Evolutionary conservation across 2,888 invertebrate genomes (phyloP).

Genomic region (Eurois occulta): DNA sequence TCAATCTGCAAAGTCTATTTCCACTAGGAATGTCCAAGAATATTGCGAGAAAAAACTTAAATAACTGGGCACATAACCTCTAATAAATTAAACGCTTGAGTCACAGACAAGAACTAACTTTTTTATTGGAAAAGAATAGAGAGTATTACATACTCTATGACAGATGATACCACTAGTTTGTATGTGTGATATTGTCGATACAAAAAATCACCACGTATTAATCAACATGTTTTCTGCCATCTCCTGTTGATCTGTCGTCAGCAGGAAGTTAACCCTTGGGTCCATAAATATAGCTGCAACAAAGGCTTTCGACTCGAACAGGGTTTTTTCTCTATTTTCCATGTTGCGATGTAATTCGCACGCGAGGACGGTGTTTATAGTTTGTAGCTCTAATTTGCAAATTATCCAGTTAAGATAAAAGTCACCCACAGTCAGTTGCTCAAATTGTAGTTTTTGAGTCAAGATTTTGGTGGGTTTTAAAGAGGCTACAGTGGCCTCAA

Average conservation of each 20-base stretch:
- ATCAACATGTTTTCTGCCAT: neutral
- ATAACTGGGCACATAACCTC: too few species aligned
- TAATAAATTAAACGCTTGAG: too few species aligned
- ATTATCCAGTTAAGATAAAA: neutral
- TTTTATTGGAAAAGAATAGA: too few species aligned
- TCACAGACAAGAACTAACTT: too few species aligned
- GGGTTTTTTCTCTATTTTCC: slow-evolving; percentile 12
- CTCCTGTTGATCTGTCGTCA: slow-evolving; percentile 12
- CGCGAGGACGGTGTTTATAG: too few species aligned
- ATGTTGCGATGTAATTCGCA: too few species aligned
- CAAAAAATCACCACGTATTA: too few species aligned
- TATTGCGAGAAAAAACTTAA: slow-evolving; percentile 30
- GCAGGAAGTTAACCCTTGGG: slow-evolving; percentile 5
- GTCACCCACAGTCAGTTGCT: slow-evolving; percentile 3
- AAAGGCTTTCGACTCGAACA: slow-evolving; percentile 7
- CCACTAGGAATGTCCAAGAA: slow-evolving; percentile 5
- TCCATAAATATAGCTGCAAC: slow-evolving; percentile 8
- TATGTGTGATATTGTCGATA: too few species aligned
- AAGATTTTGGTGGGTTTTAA: slow-evolving; percentile 2
- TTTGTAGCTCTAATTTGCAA: slow-evolving; percentile 1
- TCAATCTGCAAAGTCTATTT: slow-evolving; percentile 37
- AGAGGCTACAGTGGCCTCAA: slow-evolving; percentile 1
- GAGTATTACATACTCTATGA: too few species aligned
- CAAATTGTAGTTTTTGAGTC: neutral
- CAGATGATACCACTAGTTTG: too few species aligned